Conservation (phyloP, 2,888 invertebrate genomes). For the Chesias legatella region DNA sequence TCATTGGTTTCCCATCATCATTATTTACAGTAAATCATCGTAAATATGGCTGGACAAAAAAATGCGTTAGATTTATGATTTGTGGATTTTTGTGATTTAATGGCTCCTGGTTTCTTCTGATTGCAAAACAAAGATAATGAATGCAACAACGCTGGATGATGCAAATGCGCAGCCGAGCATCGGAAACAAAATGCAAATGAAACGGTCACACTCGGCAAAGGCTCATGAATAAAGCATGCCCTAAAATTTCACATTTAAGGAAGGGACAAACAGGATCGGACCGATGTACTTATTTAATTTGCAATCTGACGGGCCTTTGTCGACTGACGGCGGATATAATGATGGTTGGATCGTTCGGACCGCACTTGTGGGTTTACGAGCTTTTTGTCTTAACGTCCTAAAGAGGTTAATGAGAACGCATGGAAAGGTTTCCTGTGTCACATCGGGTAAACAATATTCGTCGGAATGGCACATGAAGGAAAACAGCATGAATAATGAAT, state of each 20-base stretch:
- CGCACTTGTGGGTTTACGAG: slow-evolving; percentile 42
- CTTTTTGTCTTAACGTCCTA: slow-evolving; percentile 53
- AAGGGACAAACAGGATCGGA: slow-evolving; percentile 55
- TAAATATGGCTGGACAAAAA: no score
- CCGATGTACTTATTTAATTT: slow-evolving; percentile 67
- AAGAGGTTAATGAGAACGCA: slow-evolving; percentile 54
- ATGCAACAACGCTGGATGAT: slow-evolving; percentile 59
- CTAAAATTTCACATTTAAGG: slow-evolving; percentile 68
- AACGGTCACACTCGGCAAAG: slow-evolving; percentile 66
- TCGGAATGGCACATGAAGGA: slow-evolving; percentile 37
- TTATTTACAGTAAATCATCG: no score
- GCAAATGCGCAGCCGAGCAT: slow-evolving; percentile 59
- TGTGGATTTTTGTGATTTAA: no score
- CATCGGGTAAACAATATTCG: slow-evolving; percentile 42
- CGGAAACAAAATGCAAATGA: slow-evolving; percentile 71
- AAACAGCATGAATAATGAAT: slow-evolving; percentile 36
- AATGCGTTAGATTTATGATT: no score
- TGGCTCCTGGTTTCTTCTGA: not conserved
- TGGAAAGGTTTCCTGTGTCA: slow-evolving; percentile 49
- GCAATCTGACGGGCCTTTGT: slow-evolving; percentile 62
- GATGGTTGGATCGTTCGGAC: slow-evolving; percentile 45
- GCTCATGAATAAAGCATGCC: slow-evolving; percentile 72
- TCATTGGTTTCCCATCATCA: no score
- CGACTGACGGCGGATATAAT: slow-evolving; percentile 59
- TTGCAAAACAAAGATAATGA: slow-evolving; percentile 48